Base-by-base conservation (phyloP, 1,140 invertebrate species). In the Aphelenchoides fujianensis region DNA sequence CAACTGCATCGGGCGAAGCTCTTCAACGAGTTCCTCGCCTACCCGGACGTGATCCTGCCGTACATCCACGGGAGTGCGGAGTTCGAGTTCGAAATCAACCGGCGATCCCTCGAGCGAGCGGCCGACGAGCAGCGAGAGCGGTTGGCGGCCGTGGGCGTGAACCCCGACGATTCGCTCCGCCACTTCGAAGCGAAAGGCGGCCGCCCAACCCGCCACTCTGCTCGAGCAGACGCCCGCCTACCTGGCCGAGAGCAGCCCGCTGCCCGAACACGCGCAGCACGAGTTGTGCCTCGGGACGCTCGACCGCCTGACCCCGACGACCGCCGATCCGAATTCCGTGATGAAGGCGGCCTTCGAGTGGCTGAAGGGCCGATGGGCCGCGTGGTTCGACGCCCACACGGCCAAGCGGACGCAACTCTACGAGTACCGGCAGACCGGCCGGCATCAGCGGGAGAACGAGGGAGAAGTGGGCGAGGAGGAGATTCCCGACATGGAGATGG, bases 31-130 rank as follows among this genome's bases (percentile, higher is more conserved):
- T 70, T 36, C 23, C 37, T 37, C 35, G 2, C 1, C 12, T 70
- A 72, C 72, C 69, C 67, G 1, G 69, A 70, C 55, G 2, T 70
- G 2, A 73, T 71, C 69, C 19, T 48, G 1, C 64, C 54, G 23
- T 70, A 72, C 32, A 23, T 70, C 2, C n/a, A 16, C 27, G 68
- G 9, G 2, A 59, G 27, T 7, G 5, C 5, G 12, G 55, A 59
- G 23, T 19, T 59, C 5, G 55, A 59, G 34, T 59, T 7, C 19
- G 5, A 59, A 59, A 5, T 59, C 5, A 59, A 59, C 55, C 28
- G 34, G 34, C 55, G 55, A 16, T 5, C 5, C 7, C 5, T 19
- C 12, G 55, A 59, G 7, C 5, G 34, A 59, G 28, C 34, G 7
- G 19, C 55, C 34, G 27, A 59, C 5, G 5, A 19, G 7, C 55